phyloP scores from a whole-genome alignment of 1,140 invertebrate species.

The Stratiolaelaps scimitus region DNA sequence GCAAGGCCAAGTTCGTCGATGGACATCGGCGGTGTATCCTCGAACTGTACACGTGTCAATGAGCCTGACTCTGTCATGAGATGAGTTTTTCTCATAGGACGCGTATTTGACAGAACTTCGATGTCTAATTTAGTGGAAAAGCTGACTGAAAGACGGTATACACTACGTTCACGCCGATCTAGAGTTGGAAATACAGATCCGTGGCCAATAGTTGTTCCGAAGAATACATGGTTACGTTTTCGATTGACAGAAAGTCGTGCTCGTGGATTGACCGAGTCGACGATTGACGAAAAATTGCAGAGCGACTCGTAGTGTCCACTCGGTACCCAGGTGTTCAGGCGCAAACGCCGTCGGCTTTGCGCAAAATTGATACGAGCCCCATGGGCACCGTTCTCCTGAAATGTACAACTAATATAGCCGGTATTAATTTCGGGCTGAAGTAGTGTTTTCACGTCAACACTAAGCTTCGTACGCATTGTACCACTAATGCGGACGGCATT shows the following conservation, averaged over 20 bases:
- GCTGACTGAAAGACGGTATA: constrained; percentile 14
- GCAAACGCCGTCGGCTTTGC: constrained; percentile 19
- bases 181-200: constrained; percentile 15
- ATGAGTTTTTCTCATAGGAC: not conserved
- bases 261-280: constrained; percentile 9
- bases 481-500: constrained; percentile 15
- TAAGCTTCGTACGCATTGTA: constrained; percentile 15
- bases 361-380: constrained; percentile 12
- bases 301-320: constrained; percentile 5
- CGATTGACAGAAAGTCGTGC: constrained; percentile 13
- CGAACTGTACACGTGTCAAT: constrained; percentile 6
- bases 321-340: constrained; percentile 13
- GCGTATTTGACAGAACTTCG: constrained; percentile 16
- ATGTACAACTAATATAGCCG: constrained; percentile 21
- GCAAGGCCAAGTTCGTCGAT: constrained; percentile 20
- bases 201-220: constrained; percentile 2
- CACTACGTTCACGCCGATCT: constrained; percentile 13
- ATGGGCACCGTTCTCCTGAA: not conserved
- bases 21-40: constrained; percentile 10
- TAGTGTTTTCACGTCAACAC: constrained; percentile 4
- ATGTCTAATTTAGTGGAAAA: constrained; percentile 4
- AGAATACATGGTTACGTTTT: not conserved
- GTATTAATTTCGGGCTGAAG: constrained; percentile 21
- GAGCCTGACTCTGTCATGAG: constrained; percentile 7
- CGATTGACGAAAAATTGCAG: constrained; percentile 16